Percentiles rank a stretch among this genome's conserved stretches.
Evolutionary conservation across 2,888 invertebrate species (phyloP).

Genomic region (Glyphotaelius pellucidus): DNA sequence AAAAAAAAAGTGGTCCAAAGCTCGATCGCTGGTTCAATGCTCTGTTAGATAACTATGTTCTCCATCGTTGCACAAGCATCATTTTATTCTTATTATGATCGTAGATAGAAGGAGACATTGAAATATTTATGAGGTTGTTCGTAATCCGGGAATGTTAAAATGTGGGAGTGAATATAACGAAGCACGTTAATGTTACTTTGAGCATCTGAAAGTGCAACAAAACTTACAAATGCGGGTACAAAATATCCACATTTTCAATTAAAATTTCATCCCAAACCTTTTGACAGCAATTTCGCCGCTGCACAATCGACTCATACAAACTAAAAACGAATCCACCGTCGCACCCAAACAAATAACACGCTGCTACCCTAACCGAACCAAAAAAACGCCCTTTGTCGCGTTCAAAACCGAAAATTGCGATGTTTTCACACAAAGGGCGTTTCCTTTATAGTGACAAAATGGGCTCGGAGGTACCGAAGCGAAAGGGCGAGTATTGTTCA

Average conservation of each 20-base stretch:
- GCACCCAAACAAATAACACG: conserved; percentile 24
- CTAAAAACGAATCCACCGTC: neutral
- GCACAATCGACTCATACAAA: conserved; percentile 23
- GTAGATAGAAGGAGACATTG: too few species aligned
- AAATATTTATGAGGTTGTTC: too few species aligned
- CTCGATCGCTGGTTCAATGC: too few species aligned
- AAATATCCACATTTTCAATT: conserved; percentile 27
- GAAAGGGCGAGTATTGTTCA: neutral
- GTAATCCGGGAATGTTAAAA: neutral
- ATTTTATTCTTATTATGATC: too few species aligned
- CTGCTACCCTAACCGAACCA: conserved; percentile 7
- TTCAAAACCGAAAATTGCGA: conserved; percentile 56
- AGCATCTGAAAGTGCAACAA: too few species aligned
- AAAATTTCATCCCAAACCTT: conserved; percentile 43
- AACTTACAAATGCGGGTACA: neutral
- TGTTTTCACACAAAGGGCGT: conserved; percentile 57
- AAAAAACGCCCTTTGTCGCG: conserved; percentile 40
- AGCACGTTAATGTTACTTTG: neutral
- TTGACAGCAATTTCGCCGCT: conserved; percentile 24
- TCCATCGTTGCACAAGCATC: too few species aligned
- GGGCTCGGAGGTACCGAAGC: conserved; percentile 41
- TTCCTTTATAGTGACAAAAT: conserved; percentile 42
- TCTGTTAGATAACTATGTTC: too few species aligned
- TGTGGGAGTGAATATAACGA: neutral
- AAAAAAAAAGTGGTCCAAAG: too few species aligned